These are phyloP conservation scores for Gouania willdenowi DNA, from an alignment of 2,797 vertebrate species.

Conservation along the genomic window DNA sequence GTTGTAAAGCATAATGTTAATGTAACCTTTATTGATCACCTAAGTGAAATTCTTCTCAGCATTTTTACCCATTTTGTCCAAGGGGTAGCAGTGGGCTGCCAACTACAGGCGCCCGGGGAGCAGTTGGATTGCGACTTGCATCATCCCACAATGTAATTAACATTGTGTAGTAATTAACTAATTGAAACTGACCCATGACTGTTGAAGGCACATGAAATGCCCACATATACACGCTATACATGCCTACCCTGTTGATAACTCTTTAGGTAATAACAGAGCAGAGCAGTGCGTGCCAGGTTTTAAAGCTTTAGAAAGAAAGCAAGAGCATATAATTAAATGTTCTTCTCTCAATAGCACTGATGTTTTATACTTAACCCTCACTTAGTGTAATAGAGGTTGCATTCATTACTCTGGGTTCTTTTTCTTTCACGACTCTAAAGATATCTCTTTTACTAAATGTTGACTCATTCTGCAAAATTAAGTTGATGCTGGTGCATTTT, in stretches of 20 bases:
- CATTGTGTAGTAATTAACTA: too few species aligned
- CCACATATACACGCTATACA: not conserved
- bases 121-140: too few species aligned
- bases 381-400: slow-evolving; percentile 5
- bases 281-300: slow-evolving; percentile 4
- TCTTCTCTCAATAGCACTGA: not conserved
- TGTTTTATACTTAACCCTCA: slow-evolving; percentile 9
- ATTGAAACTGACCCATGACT: too few species aligned
- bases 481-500: not conserved
- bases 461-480: slow-evolving; percentile 1
- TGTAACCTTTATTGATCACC: too few species aligned
- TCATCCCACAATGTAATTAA: too few species aligned
- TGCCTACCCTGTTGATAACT: not conserved
- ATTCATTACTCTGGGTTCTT: slow-evolving; percentile 10
- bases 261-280: slow-evolving; percentile 3
- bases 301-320: slow-evolving; percentile 23
- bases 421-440: slow-evolving; percentile 21
- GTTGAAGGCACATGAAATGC: not conserved
- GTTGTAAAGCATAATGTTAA: too few species aligned
- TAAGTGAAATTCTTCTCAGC: too few species aligned
- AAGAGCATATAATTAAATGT: slow-evolving; percentile 21
- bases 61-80: too few species aligned
- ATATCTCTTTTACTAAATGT: not conserved
- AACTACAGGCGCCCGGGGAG: too few species aligned
- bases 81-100: too few species aligned